Conservation (phyloP, 2,113 vertebrate species). For the Engraulis encrasicolus region DNA sequence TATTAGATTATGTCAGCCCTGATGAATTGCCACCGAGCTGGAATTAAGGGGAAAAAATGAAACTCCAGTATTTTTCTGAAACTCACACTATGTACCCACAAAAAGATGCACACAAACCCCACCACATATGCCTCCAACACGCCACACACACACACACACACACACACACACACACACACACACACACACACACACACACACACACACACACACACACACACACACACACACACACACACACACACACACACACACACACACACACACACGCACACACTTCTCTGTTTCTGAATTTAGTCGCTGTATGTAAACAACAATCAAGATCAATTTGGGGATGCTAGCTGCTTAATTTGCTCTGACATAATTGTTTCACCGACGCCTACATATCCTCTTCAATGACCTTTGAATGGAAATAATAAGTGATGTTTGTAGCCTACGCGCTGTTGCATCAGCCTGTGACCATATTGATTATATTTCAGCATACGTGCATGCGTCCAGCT, state of each 20-base stretch:
- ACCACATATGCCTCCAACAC: too few relatives aligned
- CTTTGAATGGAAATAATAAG: background rate
- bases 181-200: too few relatives aligned
- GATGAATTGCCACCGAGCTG: conserved; percentile 5
- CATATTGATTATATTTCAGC: conserved; percentile 1
- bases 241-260: too few relatives aligned
- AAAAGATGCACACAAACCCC: background rate
- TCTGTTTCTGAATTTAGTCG: background rate
- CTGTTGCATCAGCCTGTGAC: background rate
- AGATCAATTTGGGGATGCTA: background rate
- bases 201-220: too few relatives aligned
- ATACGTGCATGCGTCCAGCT: background rate
- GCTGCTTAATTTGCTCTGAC: background rate
- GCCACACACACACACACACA: too few relatives aligned
- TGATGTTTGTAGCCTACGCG: background rate
- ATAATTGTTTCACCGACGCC: conserved; percentile 3
- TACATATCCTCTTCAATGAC: background rate
- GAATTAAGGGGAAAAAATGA: conserved; percentile 6
- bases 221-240: too few relatives aligned
- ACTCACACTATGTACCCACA: background rate
- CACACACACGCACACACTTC: too few relatives aligned
- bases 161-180: too few relatives aligned
- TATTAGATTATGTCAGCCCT: conserved; percentile 14
- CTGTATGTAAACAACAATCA: background rate
- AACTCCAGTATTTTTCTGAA: conserved; percentile 6